phyloP scores from a whole-genome alignment of 2,113 vertebrate genomes.

The Galbula dea region DNA sequence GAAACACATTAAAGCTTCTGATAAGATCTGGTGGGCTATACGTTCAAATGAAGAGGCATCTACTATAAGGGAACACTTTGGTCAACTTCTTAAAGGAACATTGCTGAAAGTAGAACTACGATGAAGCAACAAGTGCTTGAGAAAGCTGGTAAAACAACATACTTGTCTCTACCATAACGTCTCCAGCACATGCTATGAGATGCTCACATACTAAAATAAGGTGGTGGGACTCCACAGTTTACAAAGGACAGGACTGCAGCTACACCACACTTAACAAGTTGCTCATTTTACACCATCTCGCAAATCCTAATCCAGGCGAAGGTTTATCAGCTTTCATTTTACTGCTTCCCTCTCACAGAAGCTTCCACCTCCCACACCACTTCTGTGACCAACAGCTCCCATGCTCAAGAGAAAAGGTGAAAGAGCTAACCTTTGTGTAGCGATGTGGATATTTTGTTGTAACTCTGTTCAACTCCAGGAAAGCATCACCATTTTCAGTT shows the following conservation, averaged over 20 bases:
- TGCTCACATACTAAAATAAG: not conserved
- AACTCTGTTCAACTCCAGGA: slow-evolving; percentile 73
- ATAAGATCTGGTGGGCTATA: not conserved
- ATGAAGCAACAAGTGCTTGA: fast-evolving
- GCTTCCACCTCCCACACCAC: not conserved
- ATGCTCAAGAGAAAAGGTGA: not conserved
- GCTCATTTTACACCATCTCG: fast-evolving
- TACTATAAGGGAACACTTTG: not conserved
- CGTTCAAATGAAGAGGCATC: not conserved
- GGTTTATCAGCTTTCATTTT: not conserved
- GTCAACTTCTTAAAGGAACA: not conserved
- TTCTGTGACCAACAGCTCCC: fast-evolving
- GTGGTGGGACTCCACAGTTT: not conserved
- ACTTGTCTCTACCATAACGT: not conserved
- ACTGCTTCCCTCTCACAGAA: not conserved
- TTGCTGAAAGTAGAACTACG: not conserved
- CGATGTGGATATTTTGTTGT: slow-evolving; percentile 75
- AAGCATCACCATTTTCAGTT: slow-evolving; percentile 79
- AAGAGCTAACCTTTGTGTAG: slow-evolving; percentile 86
- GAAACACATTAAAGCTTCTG: not conserved
- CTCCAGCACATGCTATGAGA: not conserved
- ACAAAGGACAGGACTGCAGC: not conserved
- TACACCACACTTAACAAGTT: not conserved
- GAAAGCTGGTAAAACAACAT: not conserved
- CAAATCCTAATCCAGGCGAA: not conserved